Evolutionary conservation across 2,797 vertebrate species (phyloP).

Genomic region (Vultur gryphus): DNA sequence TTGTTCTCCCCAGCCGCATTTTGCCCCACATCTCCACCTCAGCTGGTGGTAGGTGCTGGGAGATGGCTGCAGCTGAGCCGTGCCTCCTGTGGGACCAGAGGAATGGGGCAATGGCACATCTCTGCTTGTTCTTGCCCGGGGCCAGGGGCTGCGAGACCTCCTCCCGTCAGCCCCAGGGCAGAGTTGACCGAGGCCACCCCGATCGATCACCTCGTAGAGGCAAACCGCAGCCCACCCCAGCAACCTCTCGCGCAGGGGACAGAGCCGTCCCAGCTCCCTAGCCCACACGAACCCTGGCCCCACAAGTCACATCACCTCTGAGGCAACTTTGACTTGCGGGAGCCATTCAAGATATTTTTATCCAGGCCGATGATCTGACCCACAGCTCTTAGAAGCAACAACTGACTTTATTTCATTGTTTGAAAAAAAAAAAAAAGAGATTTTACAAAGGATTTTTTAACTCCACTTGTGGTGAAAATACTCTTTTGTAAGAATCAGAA

Average conservation of each 20-base stretch:
- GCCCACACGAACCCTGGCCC: background rate
- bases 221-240: background rate
- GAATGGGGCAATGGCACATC: background rate
- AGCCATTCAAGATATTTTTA: background rate
- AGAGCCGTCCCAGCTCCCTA: background rate
- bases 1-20: background rate
- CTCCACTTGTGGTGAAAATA: background rate
- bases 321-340: background rate
- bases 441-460: background rate
- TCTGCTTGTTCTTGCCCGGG: background rate
- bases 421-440: background rate
- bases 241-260: rapidly evolving
- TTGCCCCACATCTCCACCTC: background rate
- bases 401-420: background rate
- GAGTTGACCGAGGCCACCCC: background rate
- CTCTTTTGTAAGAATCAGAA: background rate
- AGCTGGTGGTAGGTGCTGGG: background rate
- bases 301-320: background rate
- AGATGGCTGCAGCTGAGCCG: background rate
- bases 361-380: background rate
- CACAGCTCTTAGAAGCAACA: background rate
- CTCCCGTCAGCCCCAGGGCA: background rate
- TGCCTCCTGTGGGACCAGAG: background rate
- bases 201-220: rapidly evolving
- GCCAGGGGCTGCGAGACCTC: rapidly evolving